These are phyloP conservation scores for Nineta flava DNA, from an alignment of 2,888 invertebrate genomes.

Conservation along the genomic window DNA sequence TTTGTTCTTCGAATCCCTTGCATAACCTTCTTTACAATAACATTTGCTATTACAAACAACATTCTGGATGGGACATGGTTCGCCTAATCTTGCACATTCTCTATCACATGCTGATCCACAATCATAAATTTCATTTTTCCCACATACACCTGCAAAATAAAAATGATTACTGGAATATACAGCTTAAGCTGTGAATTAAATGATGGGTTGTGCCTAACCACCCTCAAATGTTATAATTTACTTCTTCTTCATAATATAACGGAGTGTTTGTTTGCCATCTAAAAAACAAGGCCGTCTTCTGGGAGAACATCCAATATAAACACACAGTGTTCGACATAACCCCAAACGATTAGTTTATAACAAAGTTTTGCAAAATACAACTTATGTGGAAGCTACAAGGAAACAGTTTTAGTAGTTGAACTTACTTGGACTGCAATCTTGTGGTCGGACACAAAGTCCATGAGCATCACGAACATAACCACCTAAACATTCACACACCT, in stretches of 20 bases:
- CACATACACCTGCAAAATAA: neutral
- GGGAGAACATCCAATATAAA: too few relatives aligned
- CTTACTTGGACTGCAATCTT: neutral
- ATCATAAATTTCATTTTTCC: slow-evolving; percentile 14
- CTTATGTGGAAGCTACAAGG: too few relatives aligned
- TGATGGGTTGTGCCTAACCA: too few relatives aligned
- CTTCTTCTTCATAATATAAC: too few relatives aligned
- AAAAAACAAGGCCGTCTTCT: too few relatives aligned
- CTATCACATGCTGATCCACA: slow-evolving; percentile 20
- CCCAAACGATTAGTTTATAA: neutral
- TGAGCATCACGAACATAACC: neutral
- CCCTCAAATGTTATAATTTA: too few relatives aligned
- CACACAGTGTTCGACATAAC: too few relatives aligned
- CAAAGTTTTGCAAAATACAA: neutral
- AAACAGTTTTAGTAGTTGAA: too few relatives aligned
- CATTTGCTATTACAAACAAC: slow-evolving; percentile 17
- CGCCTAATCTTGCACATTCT: slow-evolving; percentile 14
- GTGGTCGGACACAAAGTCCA: neutral
- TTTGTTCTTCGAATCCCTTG: slow-evolving; percentile 12
- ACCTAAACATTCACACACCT: neutral
- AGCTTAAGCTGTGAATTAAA: neutral
- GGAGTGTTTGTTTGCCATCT: too few relatives aligned
- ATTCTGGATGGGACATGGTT: slow-evolving; percentile 16
- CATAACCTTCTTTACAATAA: slow-evolving; percentile 16
- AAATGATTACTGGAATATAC: too few relatives aligned